Evolutionary conservation across 2,888 invertebrate genomes (phyloP).

Genomic region (Brachycybe producta): DNA sequence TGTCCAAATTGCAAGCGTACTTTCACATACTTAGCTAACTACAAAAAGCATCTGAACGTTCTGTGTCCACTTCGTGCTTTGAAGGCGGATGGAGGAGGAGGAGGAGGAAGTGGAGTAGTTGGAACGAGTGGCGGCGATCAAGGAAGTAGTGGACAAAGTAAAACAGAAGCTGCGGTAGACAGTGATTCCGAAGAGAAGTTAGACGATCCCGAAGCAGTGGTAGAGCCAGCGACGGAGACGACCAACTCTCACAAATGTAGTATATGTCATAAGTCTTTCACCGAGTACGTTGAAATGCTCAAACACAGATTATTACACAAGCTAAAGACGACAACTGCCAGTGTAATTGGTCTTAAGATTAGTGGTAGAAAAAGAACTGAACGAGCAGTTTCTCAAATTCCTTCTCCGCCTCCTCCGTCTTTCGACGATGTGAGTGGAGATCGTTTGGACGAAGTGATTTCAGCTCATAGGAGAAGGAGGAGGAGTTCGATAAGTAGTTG

Average conservation of each 20-base stretch:
- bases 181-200: neutral
- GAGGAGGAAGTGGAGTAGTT: no score
- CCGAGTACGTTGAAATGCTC: slow-evolving; percentile 35
- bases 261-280: slow-evolving; percentile 35
- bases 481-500: neutral
- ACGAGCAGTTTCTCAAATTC: no score
- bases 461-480: no score
- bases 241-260: slow-evolving; percentile 26
- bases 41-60: slow-evolving; percentile 22
- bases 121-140: neutral
- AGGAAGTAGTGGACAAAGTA: neutral
- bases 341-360: neutral
- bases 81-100: neutral
- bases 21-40: slow-evolving; percentile 22
- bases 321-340: slow-evolving; percentile 6
- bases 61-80: slow-evolving; percentile 18
- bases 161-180: neutral
- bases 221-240: neutral
- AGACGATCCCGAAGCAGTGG: neutral
- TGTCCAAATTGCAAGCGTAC: slow-evolving; percentile 20
- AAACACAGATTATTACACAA: slow-evolving; percentile 36
- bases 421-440: no score
- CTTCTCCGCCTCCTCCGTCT: no score
- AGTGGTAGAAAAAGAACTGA: neutral
- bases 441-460: no score